Conservation (phyloP, 2,113 vertebrate species). For the Podiceps cristatus region DNA sequence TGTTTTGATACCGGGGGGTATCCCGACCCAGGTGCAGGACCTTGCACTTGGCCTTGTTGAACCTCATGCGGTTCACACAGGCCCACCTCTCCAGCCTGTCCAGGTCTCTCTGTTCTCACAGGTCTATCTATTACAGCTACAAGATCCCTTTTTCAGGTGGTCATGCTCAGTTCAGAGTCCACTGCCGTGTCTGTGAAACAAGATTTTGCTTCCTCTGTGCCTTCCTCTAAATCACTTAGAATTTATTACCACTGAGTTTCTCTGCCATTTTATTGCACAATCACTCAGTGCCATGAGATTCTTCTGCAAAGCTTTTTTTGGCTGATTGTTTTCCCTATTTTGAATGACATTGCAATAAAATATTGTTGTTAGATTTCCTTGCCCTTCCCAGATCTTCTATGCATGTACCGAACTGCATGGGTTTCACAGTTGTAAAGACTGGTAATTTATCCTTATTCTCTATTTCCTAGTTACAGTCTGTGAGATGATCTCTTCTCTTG, state of each 20-base stretch:
- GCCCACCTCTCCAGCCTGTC: too few species aligned
- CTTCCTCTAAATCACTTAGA: neutral
- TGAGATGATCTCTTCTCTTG: neutral
- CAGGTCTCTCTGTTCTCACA: neutral
- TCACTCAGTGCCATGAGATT: neutral
- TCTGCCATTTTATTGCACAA: neutral
- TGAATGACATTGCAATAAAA: neutral
- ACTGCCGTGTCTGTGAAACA: neutral
- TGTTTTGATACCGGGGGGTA: too few species aligned
- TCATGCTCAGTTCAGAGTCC: neutral
- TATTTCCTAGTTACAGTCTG: neutral
- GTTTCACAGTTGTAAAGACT: neutral
- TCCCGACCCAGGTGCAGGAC: too few species aligned
- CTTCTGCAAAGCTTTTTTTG: neutral
- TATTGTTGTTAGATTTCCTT: neutral
- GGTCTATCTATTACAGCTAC: neutral
- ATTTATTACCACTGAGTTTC: neutral
- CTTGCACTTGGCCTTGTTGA: too few species aligned
- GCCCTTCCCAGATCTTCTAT: neutral
- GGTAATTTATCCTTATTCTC: neutral
- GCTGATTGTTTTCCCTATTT: neutral
- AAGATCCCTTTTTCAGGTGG: neutral
- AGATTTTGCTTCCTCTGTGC: neutral
- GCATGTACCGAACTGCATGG: neutral
- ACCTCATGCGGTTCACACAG: too few species aligned